Evolutionary conservation across 2,797 vertebrate genomes (phyloP), one percentile per base, ranked within the genome.

Genomic region (Bradypus variegatus): DNA sequence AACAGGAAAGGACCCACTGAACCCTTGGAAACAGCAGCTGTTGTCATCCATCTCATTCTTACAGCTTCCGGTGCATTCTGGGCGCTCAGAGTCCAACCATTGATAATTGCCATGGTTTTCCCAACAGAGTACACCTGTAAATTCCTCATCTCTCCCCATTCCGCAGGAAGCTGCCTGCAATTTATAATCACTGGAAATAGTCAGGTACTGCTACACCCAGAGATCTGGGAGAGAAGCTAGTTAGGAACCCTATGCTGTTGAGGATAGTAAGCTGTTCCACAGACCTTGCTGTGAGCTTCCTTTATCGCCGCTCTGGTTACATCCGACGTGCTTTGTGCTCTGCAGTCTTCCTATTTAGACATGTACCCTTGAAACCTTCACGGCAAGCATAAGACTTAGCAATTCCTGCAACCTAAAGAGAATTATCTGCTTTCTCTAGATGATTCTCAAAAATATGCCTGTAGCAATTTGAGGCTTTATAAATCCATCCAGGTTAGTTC

Each of bases 401-500:
- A 96, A 82, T 96, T 96, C 72, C 1, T 96, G 89, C 93, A 93
- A 92, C 95, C 95, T 93, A 92, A 91, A 95, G 96, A 97, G 96
- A 97, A 96, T 97, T 96, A 95, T 94, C 94, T 96, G 88, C 93
- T 95, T 91, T 97, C 96, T 96, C 96, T 95, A 96, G 94, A 94
- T 95, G 36, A 95, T 96, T 97, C 95, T 96, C 95, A 95, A 95
- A 97, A 97, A 96, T 96, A 94, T 94, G 95, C 96, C 93, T 60
- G 88, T 69, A 96, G 96, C 96, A 96, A 96, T 95, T 95, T 72
- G 91, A 96, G 94, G 95, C 95, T 95, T 97, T 96, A 95, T 95
- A 95, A 96, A 97, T 96, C 95, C 95, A 95, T 96, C 95, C 96
- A 97, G 95, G 96, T 97, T 97, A 95, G 92, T 96, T 97, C 95